A percentile compares a stretch with the other conserved stretches of the same genome.
phyloP scores from a whole-genome alignment of 2,797 vertebrate species.

The Okamejei kenojei region DNA sequence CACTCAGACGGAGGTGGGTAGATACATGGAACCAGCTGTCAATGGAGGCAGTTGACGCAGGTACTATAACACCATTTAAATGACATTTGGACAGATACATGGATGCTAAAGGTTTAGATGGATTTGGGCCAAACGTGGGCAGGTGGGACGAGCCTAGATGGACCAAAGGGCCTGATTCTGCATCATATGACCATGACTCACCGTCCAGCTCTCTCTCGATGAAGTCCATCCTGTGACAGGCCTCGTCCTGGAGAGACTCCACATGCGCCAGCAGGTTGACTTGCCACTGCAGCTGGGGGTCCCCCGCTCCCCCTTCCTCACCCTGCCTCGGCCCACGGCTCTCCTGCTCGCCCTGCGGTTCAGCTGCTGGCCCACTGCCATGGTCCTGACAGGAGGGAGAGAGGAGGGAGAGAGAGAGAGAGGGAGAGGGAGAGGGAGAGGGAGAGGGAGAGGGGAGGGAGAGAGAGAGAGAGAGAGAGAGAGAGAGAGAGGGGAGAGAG shows the following conservation, averaged over 20 bases:
- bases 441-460: neutral
- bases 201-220: slow-evolving; percentile 90
- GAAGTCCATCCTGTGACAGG: slow-evolving; percentile 91
- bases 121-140: no score
- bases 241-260: slow-evolving; percentile 85
- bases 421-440: neutral
- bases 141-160: no score
- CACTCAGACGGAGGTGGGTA: no score
- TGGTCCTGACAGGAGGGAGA: neutral
- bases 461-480: no score
- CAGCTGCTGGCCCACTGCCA: neutral
- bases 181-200: slow-evolving; percentile 47
- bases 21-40: no score
- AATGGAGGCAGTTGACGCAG: no score
- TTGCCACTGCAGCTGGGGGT: slow-evolving; percentile 79
- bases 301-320: slow-evolving; percentile 57
- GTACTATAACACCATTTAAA: no score
- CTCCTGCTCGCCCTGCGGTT: slow-evolving; percentile 48
- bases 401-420: no score
- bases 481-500: neutral
- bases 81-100: no score
- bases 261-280: slow-evolving; percentile 85
- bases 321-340: slow-evolving; percentile 54
- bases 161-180: no score
- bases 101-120: no score